Conservation (phyloP, 2,888 invertebrate genomes). For the Drosophila quasianomalipes region DNA sequence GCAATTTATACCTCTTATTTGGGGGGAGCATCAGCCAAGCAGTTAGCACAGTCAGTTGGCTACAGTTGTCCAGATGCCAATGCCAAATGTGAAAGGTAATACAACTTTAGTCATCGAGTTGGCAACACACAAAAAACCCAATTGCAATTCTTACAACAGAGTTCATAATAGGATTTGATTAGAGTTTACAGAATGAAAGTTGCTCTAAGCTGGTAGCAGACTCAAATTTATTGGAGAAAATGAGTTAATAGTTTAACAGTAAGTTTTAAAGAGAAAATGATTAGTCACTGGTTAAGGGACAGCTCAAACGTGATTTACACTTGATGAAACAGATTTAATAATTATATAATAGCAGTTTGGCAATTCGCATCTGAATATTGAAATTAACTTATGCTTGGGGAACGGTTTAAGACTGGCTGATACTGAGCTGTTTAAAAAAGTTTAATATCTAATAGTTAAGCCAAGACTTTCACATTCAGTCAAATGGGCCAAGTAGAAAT, state of each 20-base stretch:
- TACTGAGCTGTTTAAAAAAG: neutral
- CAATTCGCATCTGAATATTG: neutral
- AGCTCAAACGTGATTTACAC: neutral
- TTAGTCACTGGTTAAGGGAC: neutral
- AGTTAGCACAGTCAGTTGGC: constrained; percentile 1
- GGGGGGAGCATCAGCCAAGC: neutral
- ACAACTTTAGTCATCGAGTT: constrained; percentile 4
- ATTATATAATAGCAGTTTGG: neutral
- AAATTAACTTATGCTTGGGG: neutral
- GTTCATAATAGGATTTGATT: neutral
- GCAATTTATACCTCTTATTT: constrained; percentile 42
- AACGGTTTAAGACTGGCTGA: neutral
- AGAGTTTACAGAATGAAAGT: neutral
- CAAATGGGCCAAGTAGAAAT: neutral
- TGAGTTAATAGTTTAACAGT: neutral
- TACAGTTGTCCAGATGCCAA: constrained; percentile 7
- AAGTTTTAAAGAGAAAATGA: neutral
- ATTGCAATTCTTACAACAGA: constrained; percentile 11
- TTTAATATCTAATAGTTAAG: neutral
- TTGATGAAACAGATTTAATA: neutral
- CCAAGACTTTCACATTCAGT: neutral
- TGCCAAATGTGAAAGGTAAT: neutral
- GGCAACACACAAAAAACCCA: constrained; percentile 1
- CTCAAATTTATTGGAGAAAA: neutral
- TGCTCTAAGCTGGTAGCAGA: neutral